Evolutionary conservation across 1,140 invertebrate species (phyloP).

Genomic region (Zaprionus ghesquierei): DNA sequence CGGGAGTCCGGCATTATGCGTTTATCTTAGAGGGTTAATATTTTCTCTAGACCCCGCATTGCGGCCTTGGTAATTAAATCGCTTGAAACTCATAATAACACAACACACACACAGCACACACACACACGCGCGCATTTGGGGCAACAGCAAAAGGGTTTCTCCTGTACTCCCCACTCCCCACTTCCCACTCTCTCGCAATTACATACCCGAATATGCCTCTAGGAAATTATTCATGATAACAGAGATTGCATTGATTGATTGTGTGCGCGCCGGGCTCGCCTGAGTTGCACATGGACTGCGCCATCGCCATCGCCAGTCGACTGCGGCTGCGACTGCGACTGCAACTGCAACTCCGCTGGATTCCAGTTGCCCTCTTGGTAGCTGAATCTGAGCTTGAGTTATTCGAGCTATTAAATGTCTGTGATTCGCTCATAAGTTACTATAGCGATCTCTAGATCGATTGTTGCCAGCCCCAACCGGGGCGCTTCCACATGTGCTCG

Average conservation of each 20-base stretch:
- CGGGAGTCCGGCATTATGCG: slow-evolving; percentile 57
- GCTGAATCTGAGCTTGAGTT: slow-evolving; percentile 55
- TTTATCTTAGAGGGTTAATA: slow-evolving; percentile 74
- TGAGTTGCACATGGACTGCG: slow-evolving; percentile 14
- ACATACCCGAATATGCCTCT: slow-evolving; percentile 63
- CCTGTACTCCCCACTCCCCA: neutral
- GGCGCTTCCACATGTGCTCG: slow-evolving; percentile 53
- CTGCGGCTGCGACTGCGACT: neutral
- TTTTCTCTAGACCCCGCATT: slow-evolving; percentile 56
- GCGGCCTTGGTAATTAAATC: slow-evolving; percentile 73
- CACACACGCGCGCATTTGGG: neutral
- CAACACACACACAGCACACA: neutral
- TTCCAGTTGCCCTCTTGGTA: slow-evolving; percentile 18
- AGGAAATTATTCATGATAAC: slow-evolving; percentile 80
- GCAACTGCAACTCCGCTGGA: neutral
- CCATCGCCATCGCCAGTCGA: no score
- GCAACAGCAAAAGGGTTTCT: slow-evolving; percentile 54
- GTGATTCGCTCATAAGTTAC: slow-evolving; percentile 74
- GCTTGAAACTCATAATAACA: slow-evolving; percentile 66
- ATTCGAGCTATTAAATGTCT: slow-evolving; percentile 74
- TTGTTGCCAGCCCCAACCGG: slow-evolving; percentile 51
- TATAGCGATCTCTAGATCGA: slow-evolving; percentile 59
- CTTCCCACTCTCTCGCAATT: slow-evolving; percentile 27
- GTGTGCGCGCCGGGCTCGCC: slow-evolving; percentile 51
- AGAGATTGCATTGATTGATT: slow-evolving; percentile 79